These are phyloP conservation scores for Lepidurus couesii DNA, from an alignment of 1,140 invertebrate species.

Conservation along the genomic window DNA sequence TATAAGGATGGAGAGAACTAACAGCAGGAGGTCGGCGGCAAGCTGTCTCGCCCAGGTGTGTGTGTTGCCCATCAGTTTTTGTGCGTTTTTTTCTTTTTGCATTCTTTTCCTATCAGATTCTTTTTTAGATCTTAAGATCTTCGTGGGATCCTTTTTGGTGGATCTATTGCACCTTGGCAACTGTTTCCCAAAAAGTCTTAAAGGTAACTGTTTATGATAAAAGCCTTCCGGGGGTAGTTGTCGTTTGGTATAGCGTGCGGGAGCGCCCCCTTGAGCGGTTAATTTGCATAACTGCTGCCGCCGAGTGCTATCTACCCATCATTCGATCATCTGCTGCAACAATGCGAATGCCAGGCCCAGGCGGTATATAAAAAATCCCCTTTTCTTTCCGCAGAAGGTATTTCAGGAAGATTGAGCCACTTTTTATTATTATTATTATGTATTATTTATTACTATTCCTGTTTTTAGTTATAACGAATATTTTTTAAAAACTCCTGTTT, in stretches of 20 bases:
- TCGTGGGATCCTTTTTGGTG: background rate
- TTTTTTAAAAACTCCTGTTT: too few species aligned
- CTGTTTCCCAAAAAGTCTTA: background rate
- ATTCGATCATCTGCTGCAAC: conserved; percentile 2
- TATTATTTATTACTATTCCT: too few species aligned
- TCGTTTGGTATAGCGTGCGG: background rate
- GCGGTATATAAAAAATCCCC: background rate
- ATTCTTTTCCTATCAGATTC: conserved; percentile 19
- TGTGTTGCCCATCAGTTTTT: background rate
- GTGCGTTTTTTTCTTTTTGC: background rate
- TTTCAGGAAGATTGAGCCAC: too few species aligned
- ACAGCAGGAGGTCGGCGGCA: conserved; percentile 9
- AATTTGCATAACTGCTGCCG: conserved; percentile 5
- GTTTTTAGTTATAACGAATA: too few species aligned
- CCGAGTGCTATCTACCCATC: background rate
- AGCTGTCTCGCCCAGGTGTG: background rate
- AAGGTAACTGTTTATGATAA: conserved; percentile 8
- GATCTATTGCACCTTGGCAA: background rate
- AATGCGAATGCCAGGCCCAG: background rate
- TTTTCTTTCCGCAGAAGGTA: background rate
- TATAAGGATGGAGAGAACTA: background rate
- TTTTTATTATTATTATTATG: too few species aligned
- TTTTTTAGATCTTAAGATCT: background rate
- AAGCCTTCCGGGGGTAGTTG: background rate
- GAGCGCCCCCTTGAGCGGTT: background rate